A percentile compares a stretch with the other conserved stretches of the same genome.
These are phyloP conservation scores for Ceriagrion tenellum DNA, from an alignment of 2,888 invertebrate species.

Conservation along the genomic window DNA sequence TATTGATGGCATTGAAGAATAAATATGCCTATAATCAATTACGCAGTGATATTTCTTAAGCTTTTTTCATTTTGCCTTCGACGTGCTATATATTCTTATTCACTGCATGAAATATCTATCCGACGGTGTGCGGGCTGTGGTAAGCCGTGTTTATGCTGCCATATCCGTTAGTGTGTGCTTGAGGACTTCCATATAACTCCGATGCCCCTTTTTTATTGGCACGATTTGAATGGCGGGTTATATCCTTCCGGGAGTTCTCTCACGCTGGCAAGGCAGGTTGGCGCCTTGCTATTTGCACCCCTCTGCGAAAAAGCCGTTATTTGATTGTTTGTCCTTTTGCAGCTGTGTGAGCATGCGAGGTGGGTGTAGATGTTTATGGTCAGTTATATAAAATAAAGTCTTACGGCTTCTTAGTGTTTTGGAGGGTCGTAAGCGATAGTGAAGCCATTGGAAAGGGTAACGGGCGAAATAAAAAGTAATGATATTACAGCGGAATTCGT, in stretches of 20 bases:
- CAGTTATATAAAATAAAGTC: not conserved
- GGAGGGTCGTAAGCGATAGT: not conserved
- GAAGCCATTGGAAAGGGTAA: not conserved
- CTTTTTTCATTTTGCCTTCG: not conserved
- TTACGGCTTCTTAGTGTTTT: not conserved
- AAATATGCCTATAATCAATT: too few species aligned
- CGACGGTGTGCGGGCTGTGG: not conserved
- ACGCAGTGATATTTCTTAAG: not conserved
- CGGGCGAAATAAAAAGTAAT: not conserved
- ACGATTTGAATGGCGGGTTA: not conserved
- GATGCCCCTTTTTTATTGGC: not conserved
- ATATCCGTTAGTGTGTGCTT: not conserved
- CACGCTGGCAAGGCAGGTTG: not conserved
- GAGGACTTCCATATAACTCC: not conserved
- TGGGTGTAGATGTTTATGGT: not conserved
- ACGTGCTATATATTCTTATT: not conserved
- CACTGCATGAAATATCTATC: not conserved
- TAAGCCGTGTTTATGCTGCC: not conserved
- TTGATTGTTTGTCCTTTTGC: not conserved
- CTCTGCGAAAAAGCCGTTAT: conserved; percentile 2
- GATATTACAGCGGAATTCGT: not conserved
- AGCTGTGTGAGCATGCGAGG: not conserved
- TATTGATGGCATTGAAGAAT: too few species aligned
- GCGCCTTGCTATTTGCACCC: not conserved
- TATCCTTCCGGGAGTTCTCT: not conserved